Conservation (phyloP, 2,797 vertebrate species). For the Siniperca undulata region DNA sequence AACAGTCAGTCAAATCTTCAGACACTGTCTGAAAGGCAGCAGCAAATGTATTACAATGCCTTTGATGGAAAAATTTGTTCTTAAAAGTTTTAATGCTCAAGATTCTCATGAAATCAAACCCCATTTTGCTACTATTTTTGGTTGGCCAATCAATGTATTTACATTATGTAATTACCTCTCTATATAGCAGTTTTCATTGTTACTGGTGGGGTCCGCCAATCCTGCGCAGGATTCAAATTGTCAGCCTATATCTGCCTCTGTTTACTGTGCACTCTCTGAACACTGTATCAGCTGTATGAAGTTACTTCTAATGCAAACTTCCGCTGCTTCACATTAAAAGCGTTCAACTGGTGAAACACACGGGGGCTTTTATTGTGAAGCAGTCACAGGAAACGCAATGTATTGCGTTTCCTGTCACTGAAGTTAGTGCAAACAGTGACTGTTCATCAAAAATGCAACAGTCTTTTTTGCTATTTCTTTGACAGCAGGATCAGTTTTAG, state of each 20-base stretch:
- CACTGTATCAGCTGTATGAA: neutral
- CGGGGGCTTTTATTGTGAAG: neutral
- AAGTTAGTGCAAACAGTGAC: neutral
- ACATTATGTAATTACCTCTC: no score
- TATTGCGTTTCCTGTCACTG: neutral
- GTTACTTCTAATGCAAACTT: neutral
- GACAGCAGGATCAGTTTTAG: neutral
- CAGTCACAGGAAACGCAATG: neutral
- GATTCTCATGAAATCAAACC: neutral
- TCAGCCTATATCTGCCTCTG: neutral
- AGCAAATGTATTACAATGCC: neutral
- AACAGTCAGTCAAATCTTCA: neutral
- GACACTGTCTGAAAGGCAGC: neutral
- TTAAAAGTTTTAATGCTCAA: neutral
- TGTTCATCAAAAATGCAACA: no score
- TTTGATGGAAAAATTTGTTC: neutral
- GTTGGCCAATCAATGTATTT: neutral
- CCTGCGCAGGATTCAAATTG: neutral
- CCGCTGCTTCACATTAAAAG: constrained; percentile 8
- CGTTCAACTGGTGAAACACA: neutral
- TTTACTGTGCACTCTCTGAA: neutral
- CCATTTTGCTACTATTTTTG: neutral
- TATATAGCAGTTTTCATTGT: neutral
- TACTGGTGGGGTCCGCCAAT: neutral
- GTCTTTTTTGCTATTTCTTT: neutral